A percentile compares a stretch with the other conserved stretches of the same genome.
Conservation (phyloP, 2,113 vertebrate species). For the Hydrochoerus hydrochaeris region DNA sequence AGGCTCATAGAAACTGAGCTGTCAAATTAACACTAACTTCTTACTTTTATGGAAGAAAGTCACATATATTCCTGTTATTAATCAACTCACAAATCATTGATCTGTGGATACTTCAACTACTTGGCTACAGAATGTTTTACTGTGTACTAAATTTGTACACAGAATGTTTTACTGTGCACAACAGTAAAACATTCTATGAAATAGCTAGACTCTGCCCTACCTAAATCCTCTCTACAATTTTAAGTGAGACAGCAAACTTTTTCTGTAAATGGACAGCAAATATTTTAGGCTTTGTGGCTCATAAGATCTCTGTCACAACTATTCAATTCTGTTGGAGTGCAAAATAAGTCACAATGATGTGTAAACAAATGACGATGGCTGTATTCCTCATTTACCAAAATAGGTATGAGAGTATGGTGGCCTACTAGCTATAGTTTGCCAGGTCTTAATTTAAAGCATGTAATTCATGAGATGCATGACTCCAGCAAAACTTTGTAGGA, state of each 20-base stretch:
- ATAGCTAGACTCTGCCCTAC: not conserved
- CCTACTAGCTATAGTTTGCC: not conserved
- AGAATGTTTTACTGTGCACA: not conserved
- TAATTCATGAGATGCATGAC: constrained; percentile 37
- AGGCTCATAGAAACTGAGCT: not conserved
- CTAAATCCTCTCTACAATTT: constrained; percentile 30
- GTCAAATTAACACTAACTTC: constrained; percentile 15
- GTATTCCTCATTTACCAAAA: constrained; percentile 19
- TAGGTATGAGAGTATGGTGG: not conserved
- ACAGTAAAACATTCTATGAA: constrained; percentile 22
- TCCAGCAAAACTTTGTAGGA: constrained; percentile 50
- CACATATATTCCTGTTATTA: constrained; percentile 45
- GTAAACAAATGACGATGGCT: constrained; percentile 2
- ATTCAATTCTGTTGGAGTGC: not conserved
- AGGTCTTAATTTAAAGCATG: constrained; percentile 14
- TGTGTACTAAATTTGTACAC: not conserved
- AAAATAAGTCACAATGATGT: not conserved
- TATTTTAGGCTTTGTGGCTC: constrained; percentile 15
- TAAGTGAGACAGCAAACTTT: constrained; percentile 25
- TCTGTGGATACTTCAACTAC: constrained; percentile 50
- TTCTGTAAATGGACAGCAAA: not conserved
- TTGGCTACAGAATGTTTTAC: constrained; percentile 15
- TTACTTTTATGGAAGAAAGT: constrained; percentile 19
- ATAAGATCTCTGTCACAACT: not conserved
- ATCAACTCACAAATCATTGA: constrained; percentile 10